Base-by-base conservation (phyloP, 2,113 vertebrate species). In the Bufo bufo region DNA sequence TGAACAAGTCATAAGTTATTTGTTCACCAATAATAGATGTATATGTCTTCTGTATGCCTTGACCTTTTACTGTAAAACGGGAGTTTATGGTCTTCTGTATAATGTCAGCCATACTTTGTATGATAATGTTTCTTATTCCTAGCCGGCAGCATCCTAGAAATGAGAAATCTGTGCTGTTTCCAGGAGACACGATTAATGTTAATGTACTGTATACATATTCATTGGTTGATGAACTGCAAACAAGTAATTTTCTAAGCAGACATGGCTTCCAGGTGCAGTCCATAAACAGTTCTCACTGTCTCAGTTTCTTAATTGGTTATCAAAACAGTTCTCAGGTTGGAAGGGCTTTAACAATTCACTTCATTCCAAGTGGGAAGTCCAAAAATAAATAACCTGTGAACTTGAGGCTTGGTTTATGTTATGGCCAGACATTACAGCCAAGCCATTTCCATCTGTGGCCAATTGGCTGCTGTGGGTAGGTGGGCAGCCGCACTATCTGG, bases 121-220 rank as follows among this genome's bases (percentile, higher is more conserved):
- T 81, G 9, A 69, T 58, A 61, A 74, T 85, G 54, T 72, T 74
- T 85, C 52, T 2, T 33, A 71, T 75, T 85, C 52, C 83, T 20
- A 10, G 52, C 50, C 75, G 49, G 59, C 83, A 4, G 52, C 45
- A 66, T 66, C 43, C 11, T 83, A 20, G 81, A 74, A 33, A 74
- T 45, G 52, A 75, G 66, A 84, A 50, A 52, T 75, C 75, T 17
- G 69, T 75, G 83, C 43, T 45, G 52, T 85, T 85, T 85, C 69
- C 52, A 85, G 83, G 83, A 85, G 52, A 85, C 69, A 85, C 83
- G 58, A 75, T 85, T 74, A 75, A 59, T 85, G 83, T 10, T 59
- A 56, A 85, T 85, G 52, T 54, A 75, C 83, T 85, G 66, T 74
- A 85, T 85, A 59, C 69, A 85, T 85, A 85, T 85, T 85, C 83